Conservation (phyloP, 2,113 vertebrate species). For the Bubo scandiacus region DNA sequence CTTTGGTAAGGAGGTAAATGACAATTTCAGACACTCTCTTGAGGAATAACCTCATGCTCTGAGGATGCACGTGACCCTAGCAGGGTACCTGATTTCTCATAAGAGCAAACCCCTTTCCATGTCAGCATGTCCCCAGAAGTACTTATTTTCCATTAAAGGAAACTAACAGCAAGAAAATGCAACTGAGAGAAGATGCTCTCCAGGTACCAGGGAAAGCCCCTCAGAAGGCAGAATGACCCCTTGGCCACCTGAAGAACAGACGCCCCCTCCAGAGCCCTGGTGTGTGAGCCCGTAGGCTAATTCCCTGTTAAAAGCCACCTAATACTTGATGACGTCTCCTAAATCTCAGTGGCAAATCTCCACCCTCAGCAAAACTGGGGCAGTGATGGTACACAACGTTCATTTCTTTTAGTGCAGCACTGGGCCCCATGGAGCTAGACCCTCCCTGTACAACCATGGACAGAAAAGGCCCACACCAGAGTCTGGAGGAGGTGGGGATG, state of each 20-base stretch:
- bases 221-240: not conserved
- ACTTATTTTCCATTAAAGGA: not conserved
- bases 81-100: not conserved
- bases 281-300: not conserved
- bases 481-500: not conserved
- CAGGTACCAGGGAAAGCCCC: not conserved
- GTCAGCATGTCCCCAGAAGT: not conserved
- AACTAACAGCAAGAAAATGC: not conserved
- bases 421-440: not conserved
- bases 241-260: not conserved
- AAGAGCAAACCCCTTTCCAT: not conserved
- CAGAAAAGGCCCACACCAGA: not conserved
- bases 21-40: not conserved
- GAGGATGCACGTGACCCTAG: not conserved
- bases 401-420: not conserved
- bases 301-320: not conserved
- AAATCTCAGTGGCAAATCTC: not conserved
- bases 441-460: rapidly evolving
- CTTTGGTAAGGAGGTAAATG: no score
- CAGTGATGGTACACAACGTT: not conserved
- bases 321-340: not conserved
- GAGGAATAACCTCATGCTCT: not conserved
- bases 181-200: not conserved
- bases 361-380: not conserved
- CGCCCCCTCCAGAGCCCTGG: not conserved